Conservation (phyloP, 2,888 invertebrate species). For the Plebejus argus region DNA sequence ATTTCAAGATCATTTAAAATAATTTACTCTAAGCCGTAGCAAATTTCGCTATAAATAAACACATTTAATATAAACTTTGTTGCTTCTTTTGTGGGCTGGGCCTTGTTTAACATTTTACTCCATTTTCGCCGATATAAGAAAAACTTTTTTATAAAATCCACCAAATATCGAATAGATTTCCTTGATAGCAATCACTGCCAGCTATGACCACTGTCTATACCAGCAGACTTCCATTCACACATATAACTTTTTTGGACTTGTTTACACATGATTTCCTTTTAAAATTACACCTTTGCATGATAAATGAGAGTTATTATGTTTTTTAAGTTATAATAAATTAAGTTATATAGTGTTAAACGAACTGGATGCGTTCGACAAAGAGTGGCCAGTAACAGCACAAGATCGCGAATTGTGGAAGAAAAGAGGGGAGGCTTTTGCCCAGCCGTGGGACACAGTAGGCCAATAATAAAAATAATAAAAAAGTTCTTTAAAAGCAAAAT, state of each 20-base stretch:
- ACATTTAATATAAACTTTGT: slow-evolving; percentile 56
- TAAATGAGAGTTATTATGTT: slow-evolving; percentile 63
- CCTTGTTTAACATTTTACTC: slow-evolving; percentile 32
- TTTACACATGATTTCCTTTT: slow-evolving; percentile 65
- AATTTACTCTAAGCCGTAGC: slow-evolving; percentile 61
- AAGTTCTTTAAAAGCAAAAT: no score
- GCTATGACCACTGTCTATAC: no score
- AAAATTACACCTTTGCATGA: slow-evolving; percentile 62
- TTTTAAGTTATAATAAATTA: not conserved
- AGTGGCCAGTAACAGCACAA: no score
- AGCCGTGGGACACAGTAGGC: no score
- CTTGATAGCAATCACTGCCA: no score
- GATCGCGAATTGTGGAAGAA: no score
- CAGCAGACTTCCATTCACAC: no score
- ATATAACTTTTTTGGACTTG: slow-evolving; percentile 21
- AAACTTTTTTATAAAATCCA: not conserved
- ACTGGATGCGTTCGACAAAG: no score
- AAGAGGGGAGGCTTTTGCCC: no score
- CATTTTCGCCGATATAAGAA: not conserved
- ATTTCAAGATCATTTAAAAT: slow-evolving; percentile 69
- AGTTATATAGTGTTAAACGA: no score
- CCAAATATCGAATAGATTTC: not conserved
- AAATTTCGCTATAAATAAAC: slow-evolving; percentile 54
- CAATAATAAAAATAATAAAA: no score
- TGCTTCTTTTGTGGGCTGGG: slow-evolving; percentile 43